phyloP scores from a whole-genome alignment of 2,113 vertebrate genomes.

The Dolichotis patagonum region DNA sequence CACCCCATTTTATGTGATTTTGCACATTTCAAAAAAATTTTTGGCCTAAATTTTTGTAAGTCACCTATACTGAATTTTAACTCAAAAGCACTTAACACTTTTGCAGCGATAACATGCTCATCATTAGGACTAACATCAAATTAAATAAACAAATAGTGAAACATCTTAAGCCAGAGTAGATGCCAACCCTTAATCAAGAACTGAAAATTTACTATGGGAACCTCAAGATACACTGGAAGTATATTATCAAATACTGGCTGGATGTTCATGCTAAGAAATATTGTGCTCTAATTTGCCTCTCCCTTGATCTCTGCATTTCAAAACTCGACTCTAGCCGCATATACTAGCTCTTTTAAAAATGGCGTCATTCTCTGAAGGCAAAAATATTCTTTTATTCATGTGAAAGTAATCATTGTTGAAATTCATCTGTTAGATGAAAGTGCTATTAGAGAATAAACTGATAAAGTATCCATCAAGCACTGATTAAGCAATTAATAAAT shows the following conservation, averaged over 20 bases:
- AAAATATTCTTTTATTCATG: conserved; percentile 36
- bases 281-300: not conserved
- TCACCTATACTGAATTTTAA: not conserved
- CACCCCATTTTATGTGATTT: not conserved
- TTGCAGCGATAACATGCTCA: not conserved
- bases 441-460: not conserved
- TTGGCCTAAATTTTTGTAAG: not conserved
- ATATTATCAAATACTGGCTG: not conserved
- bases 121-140: not conserved
- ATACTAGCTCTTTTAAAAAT: conserved; percentile 14
- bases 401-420: conserved; percentile 30
- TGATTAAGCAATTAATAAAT: not conserved
- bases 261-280: not conserved
- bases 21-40: not conserved
- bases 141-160: not conserved
- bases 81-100: not conserved
- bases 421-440: conserved; percentile 27
- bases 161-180: not conserved
- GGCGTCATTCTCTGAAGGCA: not conserved
- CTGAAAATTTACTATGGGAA: not conserved
- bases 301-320: not conserved
- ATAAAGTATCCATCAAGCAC: not conserved
- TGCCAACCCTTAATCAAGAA: not conserved
- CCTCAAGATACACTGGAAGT: not conserved
- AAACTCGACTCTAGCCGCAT: conserved; percentile 12